Percentiles rank a stretch among this genome's conserved stretches.
These are phyloP conservation scores for Unio pictorum DNA, from an alignment of 2,888 invertebrate species.

Conservation along the genomic window DNA sequence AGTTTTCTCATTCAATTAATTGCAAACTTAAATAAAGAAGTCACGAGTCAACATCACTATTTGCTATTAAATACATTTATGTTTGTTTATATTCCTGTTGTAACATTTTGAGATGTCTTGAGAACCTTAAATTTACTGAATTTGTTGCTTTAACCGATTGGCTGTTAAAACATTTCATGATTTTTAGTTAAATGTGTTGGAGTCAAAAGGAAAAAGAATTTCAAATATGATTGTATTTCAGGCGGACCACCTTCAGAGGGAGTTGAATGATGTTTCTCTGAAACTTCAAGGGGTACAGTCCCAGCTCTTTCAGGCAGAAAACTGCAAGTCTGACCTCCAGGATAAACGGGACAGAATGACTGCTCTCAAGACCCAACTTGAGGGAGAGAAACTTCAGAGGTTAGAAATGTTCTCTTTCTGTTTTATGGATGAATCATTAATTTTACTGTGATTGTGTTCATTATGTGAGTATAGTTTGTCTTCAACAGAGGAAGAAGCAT, in stretches of 20 bases:
- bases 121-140: background rate
- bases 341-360: constrained; percentile 57
- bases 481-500: no score
- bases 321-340: constrained; percentile 48
- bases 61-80: no score
- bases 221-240: constrained; percentile 19
- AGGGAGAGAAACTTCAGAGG: constrained; percentile 64
- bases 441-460: no score
- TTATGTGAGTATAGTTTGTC: no score
- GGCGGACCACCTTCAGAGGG: constrained; percentile 55
- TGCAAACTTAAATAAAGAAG: no score
- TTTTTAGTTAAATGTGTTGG: background rate
- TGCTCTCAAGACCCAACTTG: constrained; percentile 56
- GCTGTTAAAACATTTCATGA: background rate
- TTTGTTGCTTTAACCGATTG: background rate
- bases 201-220: background rate
- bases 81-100: no score
- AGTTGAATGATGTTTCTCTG: constrained; percentile 48
- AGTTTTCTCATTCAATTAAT: no score
- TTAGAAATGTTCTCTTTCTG: constrained; percentile 11
- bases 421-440: no score
- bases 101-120: no score
- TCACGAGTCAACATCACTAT: no score
- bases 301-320: constrained; percentile 51
- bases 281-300: constrained; percentile 52